Conservation (phyloP, 2,797 vertebrate genomes). For the Channa striata region DNA sequence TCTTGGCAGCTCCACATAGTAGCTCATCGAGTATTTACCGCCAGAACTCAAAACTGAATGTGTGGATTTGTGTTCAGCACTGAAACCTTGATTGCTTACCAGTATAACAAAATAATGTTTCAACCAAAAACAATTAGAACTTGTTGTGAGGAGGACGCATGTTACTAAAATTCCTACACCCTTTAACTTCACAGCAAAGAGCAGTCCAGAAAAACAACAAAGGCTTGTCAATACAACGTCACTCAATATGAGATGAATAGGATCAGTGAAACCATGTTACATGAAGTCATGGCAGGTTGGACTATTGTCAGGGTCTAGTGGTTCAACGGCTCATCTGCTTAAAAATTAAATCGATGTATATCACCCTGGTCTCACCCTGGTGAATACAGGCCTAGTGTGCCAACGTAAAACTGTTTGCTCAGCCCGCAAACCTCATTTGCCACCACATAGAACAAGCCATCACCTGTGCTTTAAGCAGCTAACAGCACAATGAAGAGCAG, state of each 20-base stretch:
- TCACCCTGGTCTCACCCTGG: not conserved
- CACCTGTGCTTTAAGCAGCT: not conserved
- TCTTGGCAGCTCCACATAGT: too few relatives aligned
- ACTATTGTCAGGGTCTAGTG: constrained; percentile 24
- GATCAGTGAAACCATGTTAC: constrained; percentile 11
- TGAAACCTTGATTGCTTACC: not conserved
- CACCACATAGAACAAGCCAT: not conserved
- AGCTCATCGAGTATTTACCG: too few relatives aligned
- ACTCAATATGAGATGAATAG: constrained; percentile 40
- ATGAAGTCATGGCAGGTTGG: constrained; percentile 24
- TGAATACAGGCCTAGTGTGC: not conserved
- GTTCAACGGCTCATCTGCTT: constrained; percentile 23
- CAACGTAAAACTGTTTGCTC: constrained; percentile 5
- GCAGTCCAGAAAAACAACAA: constrained; percentile 20
- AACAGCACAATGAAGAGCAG: not conserved
- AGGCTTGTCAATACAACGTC: not conserved
- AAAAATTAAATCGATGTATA: not conserved
- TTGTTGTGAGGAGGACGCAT: constrained; percentile 1
- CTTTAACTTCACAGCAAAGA: constrained; percentile 29
- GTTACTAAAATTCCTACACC: not conserved
- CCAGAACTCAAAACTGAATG: too few relatives aligned
- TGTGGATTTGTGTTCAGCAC: not conserved
- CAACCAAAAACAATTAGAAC: not conserved
- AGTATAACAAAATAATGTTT: not conserved
- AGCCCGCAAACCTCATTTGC: not conserved